Percentiles rank a stretch among this genome's conserved stretches.
Conservation (phyloP, 2,888 invertebrate genomes). For the Drosophila differens region DNA sequence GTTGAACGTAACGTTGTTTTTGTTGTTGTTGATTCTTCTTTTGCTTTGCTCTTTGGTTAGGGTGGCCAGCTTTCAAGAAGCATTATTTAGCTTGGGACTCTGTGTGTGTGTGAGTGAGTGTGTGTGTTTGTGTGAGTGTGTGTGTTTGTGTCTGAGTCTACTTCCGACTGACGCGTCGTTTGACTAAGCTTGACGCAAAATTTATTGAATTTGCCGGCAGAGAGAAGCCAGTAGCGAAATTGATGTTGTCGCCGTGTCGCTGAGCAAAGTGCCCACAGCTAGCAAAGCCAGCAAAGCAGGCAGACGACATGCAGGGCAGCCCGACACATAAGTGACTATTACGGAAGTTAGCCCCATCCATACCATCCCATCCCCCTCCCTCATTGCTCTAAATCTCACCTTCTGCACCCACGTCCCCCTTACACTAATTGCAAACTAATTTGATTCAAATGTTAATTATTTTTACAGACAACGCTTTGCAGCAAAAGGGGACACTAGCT, state of each 20-base stretch:
- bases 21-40: slow-evolving; percentile 22
- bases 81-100: slow-evolving; percentile 10
- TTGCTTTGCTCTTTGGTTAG: slow-evolving; percentile 31
- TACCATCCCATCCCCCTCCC: neutral
- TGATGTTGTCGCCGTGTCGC: slow-evolving; percentile 35
- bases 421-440: slow-evolving; percentile 72
- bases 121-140: slow-evolving; percentile 9
- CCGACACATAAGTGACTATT: slow-evolving; percentile 24
- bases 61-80: slow-evolving; percentile 38
- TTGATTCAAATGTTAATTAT: slow-evolving; percentile 73
- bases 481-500: slow-evolving; percentile 7
- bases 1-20: slow-evolving; percentile 40
- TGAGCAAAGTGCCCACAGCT: slow-evolving; percentile 32
- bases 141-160: slow-evolving; percentile 15
- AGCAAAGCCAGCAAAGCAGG: neutral
- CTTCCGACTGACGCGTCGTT: slow-evolving; percentile 30
- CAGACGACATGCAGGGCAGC: neutral
- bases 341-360: slow-evolving; percentile 32
- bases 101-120: slow-evolving; percentile 1
- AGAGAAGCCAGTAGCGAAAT: slow-evolving; percentile 28
- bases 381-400: neutral
- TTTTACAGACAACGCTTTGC: slow-evolving; percentile 48
- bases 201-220: slow-evolving; percentile 65
- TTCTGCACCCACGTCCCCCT: slow-evolving; percentile 1
- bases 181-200: slow-evolving; percentile 48